These are phyloP conservation scores for Salarias fasciatus DNA, from an alignment of 2,797 vertebrate species.

Conservation along the genomic window DNA sequence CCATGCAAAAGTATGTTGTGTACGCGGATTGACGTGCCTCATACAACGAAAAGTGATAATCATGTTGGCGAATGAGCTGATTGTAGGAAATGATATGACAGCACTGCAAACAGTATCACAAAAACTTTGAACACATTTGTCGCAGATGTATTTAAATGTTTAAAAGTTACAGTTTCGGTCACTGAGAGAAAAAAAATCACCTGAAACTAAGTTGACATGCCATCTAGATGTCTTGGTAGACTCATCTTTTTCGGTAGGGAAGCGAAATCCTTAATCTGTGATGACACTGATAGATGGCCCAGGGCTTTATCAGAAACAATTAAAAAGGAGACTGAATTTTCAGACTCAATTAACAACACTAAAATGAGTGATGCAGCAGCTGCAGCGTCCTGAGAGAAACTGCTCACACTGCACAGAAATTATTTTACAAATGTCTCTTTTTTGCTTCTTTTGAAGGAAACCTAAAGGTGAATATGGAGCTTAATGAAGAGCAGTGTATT, in stretches of 20 bases:
- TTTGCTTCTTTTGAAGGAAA: conserved; percentile 19
- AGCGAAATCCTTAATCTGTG: conserved; percentile 44
- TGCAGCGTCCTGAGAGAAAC: conserved; percentile 8
- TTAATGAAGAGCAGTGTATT: too few relatives aligned
- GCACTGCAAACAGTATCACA: too few relatives aligned
- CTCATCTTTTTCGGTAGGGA: conserved; percentile 15
- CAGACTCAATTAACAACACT: conserved; percentile 29
- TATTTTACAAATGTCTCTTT: background rate
- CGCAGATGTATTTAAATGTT: background rate
- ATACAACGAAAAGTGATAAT: conserved; percentile 22
- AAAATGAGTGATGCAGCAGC: conserved; percentile 26
- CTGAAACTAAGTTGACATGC: conserved; percentile 11
- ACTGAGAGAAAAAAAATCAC: background rate
- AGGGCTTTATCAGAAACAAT: conserved; percentile 35
- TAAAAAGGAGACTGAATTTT: conserved; percentile 17
- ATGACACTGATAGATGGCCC: conserved; percentile 40
- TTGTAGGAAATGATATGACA: too few relatives aligned
- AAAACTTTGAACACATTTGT: too few relatives aligned
- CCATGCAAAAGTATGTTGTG: conserved; percentile 13
- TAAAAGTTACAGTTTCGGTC: conserved; percentile 1
- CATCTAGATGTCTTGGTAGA: conserved; percentile 23
- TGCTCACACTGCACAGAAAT: conserved; percentile 7
- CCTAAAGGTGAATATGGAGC: too few relatives aligned
- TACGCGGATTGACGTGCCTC: conserved; percentile 19
- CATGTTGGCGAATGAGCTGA: background rate